Evolutionary conservation across 2,113 vertebrate species (phyloP).

Genomic region (Leucosticte australis): DNA sequence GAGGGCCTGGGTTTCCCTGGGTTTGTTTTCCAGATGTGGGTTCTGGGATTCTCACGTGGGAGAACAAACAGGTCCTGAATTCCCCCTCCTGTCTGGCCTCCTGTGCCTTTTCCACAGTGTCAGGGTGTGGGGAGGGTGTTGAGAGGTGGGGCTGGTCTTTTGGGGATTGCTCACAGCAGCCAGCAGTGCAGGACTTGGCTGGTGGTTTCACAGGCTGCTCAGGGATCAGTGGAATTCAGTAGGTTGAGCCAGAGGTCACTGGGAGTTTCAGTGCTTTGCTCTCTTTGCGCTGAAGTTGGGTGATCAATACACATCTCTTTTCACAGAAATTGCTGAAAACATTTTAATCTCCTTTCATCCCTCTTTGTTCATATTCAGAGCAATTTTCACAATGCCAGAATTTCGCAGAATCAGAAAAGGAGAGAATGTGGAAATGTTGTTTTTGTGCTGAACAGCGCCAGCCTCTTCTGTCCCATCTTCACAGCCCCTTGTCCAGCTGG

Average conservation of each 20-base stretch:
- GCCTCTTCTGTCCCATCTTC: background rate
- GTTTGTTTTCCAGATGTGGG: accelerated
- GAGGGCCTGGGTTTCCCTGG: background rate
- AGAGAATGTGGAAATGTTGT: background rate
- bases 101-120: background rate
- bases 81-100: background rate
- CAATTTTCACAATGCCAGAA: background rate
- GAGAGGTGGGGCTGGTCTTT: background rate
- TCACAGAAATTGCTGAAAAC: background rate
- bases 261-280: accelerated
- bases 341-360: background rate
- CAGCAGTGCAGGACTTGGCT: background rate
- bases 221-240: background rate
- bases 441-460: background rate
- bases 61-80: background rate
- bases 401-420: background rate
- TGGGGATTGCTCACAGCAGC: background rate
- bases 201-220: background rate
- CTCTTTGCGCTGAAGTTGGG: background rate
- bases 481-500: background rate
- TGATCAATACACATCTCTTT: background rate
- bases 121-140: background rate
- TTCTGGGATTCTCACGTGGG: background rate
- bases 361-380: background rate
- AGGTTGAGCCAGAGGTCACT: background rate